Percentiles rank a stretch among this genome's conserved stretches.
phyloP scores from a whole-genome alignment of 2,113 vertebrate species.

The Ochotona princeps region DNA sequence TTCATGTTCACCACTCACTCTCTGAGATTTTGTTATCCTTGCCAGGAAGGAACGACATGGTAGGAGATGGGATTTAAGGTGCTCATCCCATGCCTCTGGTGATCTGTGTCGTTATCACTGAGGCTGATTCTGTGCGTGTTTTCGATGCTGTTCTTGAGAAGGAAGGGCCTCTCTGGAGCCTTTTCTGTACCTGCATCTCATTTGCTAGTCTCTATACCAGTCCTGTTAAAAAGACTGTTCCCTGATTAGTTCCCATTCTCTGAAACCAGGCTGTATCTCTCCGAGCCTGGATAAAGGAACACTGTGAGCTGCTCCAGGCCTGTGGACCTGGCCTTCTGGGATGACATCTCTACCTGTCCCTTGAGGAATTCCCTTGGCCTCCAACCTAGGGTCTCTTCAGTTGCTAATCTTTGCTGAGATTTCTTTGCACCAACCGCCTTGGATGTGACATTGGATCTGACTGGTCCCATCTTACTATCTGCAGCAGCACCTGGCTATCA shows the following conservation, averaged over 20 bases:
- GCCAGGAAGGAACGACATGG: neutral
- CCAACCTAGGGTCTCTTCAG: neutral
- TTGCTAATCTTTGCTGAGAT: neutral
- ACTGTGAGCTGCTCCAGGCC: rapidly evolving
- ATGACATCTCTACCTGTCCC: neutral
- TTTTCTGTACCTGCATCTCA: neutral
- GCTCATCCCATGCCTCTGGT: neutral
- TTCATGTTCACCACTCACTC: neutral
- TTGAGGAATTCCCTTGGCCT: neutral
- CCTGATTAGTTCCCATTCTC: neutral
- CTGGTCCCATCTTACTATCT: neutral
- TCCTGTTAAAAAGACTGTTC: neutral
- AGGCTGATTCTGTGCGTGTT: neutral
- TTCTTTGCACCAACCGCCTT: neutral
- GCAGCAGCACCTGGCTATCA: neutral
- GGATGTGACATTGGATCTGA: neutral
- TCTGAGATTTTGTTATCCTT: neutral
- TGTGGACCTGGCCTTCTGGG: neutral
- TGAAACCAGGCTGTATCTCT: neutral
- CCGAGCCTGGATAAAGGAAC: neutral
- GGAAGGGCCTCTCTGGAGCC: neutral
- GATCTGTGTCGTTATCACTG: neutral
- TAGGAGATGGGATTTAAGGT: neutral
- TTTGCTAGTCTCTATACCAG: neutral
- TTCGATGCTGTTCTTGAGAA: neutral